Evolutionary conservation across 2,888 invertebrate species (phyloP).

Genomic region (Drosophila flavopinicola): DNA sequence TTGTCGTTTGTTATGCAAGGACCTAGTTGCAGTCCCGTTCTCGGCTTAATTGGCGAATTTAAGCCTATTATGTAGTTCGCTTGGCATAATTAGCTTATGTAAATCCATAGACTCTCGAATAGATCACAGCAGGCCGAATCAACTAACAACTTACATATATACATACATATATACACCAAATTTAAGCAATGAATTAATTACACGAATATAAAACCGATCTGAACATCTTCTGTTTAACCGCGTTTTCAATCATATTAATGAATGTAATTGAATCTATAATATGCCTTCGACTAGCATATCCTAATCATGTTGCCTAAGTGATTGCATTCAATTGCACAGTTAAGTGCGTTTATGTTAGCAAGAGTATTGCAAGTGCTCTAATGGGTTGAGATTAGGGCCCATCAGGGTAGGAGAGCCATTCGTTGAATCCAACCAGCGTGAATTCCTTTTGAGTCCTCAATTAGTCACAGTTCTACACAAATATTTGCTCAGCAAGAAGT

Average conservation of each 20-base stretch:
- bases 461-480: too few relatives aligned
- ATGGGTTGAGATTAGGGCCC: slow-evolving; percentile 23
- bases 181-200: slow-evolving; percentile 56
- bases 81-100: slow-evolving; percentile 56
- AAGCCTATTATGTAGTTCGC: slow-evolving; percentile 4
- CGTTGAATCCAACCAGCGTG: not conserved
- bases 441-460: too few relatives aligned
- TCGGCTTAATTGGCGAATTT: slow-evolving; percentile 23
- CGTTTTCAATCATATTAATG: slow-evolving; percentile 78
- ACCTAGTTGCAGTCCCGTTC: slow-evolving; percentile 14
- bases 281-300: slow-evolving; percentile 38
- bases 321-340: slow-evolving; percentile 43
- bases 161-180: slow-evolving; percentile 52
- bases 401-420: slow-evolving; percentile 16
- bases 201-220: slow-evolving; percentile 18
- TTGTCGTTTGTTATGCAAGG: slow-evolving; percentile 55
- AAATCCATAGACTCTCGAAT: slow-evolving; percentile 30
- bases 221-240: slow-evolving; percentile 54
- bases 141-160: slow-evolving; percentile 30
- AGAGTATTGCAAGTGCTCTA: not conserved
- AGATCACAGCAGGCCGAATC: slow-evolving; percentile 41
- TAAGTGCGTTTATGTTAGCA: slow-evolving; percentile 15
- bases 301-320: slow-evolving; percentile 30
- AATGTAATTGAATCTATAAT: slow-evolving; percentile 80
- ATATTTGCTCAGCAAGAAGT: too few relatives aligned